Evolutionary conservation across 2,113 vertebrate genomes (phyloP).

Genomic region (Meles meles): DNA sequence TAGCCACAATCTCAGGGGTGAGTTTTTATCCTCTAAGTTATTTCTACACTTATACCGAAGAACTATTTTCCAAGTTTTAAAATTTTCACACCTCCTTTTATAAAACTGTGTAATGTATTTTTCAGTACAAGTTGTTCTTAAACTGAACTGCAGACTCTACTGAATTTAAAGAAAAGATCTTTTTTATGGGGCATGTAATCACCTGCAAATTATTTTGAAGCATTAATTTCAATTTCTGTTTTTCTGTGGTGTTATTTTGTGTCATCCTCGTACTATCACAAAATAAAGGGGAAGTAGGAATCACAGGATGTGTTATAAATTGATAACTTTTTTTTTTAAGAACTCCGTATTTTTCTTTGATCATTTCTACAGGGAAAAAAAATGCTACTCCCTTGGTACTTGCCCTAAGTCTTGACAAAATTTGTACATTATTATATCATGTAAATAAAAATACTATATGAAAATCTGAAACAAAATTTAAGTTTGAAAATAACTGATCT

Average conservation of each 20-base stretch:
- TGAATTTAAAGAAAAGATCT: not conserved
- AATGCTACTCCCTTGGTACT: not conserved
- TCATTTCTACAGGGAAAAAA: not conserved
- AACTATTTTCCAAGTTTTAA: conserved; percentile 30
- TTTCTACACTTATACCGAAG: not conserved
- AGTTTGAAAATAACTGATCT: conserved; percentile 23
- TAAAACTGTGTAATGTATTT: conserved; percentile 11
- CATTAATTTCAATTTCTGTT: not conserved
- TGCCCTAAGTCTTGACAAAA: not conserved
- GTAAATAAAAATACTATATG: conserved; percentile 22
- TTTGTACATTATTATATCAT: not conserved
- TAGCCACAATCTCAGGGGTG: not conserved
- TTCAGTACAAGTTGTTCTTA: conserved; percentile 9
- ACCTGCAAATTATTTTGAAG: not conserved
- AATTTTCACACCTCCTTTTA: conserved; percentile 5
- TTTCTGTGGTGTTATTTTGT: not conserved
- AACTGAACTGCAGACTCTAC: not conserved
- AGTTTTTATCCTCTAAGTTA: not conserved
- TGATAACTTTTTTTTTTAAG: not conserved
- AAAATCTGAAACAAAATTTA: conserved; percentile 50
- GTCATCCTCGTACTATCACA: not conserved
- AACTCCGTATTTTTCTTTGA: not conserved
- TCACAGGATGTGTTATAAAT: not conserved
- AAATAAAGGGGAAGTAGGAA: not conserved
- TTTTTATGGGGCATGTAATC: not conserved